phyloP scores from a whole-genome alignment of 2,113 vertebrate species.

The Catharus bicknelli region DNA sequence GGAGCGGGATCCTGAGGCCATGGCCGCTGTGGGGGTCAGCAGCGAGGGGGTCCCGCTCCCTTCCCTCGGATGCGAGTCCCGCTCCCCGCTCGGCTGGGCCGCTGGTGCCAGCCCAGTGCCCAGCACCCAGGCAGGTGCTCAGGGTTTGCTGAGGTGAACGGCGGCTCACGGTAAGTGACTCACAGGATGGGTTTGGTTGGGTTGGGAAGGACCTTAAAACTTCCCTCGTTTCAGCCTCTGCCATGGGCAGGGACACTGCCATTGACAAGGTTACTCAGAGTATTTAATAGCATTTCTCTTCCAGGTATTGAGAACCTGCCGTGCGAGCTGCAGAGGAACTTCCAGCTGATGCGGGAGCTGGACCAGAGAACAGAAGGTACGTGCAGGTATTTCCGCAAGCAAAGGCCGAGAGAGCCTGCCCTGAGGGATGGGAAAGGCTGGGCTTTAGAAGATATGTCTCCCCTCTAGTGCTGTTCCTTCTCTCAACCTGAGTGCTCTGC shows the following conservation, averaged over 20 bases:
- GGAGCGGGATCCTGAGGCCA: rapidly evolving
- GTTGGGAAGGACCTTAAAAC: neutral
- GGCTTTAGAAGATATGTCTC: rapidly evolving
- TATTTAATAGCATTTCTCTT: neutral
- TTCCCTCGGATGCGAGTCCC: neutral
- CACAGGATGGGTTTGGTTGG: neutral
- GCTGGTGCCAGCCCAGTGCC: rapidly evolving
- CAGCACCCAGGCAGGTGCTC: rapidly evolving
- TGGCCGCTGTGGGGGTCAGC: neutral
- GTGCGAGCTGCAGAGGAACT: slow-evolving; percentile 94
- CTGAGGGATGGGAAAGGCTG: rapidly evolving
- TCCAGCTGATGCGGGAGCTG: slow-evolving; percentile 94
- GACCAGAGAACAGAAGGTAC: slow-evolving; percentile 95
- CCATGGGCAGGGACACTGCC: rapidly evolving
- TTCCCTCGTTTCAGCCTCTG: neutral
- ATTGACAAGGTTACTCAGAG: rapidly evolving
- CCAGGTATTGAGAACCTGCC: slow-evolving; percentile 96
- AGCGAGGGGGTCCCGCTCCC: rapidly evolving
- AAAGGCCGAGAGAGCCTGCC: rapidly evolving
- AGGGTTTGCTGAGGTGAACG: rapidly evolving
- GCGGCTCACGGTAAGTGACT: neutral
- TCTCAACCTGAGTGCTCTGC: rapidly evolving
- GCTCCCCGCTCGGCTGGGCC: neutral
- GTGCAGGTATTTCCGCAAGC: neutral
- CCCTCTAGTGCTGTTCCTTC: rapidly evolving